Percentiles rank a stretch among this genome's conserved stretches.
These are phyloP conservation scores for Vipera latastei DNA, from an alignment of 2,797 vertebrate genomes.

Conservation along the genomic window DNA sequence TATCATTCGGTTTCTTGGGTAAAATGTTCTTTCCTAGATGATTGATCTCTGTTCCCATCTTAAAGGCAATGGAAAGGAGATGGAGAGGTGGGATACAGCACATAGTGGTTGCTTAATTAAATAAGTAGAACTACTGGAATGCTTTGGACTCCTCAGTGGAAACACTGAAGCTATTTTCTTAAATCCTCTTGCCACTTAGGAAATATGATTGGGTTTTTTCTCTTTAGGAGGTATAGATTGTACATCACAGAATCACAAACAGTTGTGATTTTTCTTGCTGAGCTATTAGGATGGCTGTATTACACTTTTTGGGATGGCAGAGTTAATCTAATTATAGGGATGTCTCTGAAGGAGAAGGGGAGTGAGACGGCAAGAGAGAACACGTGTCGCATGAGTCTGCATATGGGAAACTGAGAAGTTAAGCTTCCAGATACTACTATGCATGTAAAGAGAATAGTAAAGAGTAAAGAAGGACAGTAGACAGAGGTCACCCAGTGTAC, in stretches of 20 bases:
- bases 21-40: slow-evolving; percentile 23
- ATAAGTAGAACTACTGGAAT: slow-evolving; percentile 68
- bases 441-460: neutral
- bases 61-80: slow-evolving; percentile 33
- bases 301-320: slow-evolving; percentile 49
- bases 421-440: neutral
- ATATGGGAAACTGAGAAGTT: neutral
- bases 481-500: neutral
- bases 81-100: slow-evolving; percentile 29
- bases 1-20: slow-evolving; percentile 22
- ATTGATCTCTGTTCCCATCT: slow-evolving; percentile 45
- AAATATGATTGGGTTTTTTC: slow-evolving; percentile 42
- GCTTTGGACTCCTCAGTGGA: slow-evolving; percentile 48
- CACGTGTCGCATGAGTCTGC: neutral
- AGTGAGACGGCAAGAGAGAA: neutral
- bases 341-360: neutral
- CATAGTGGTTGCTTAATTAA: slow-evolving; percentile 66
- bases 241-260: slow-evolving; percentile 51
- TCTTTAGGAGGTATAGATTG: slow-evolving; percentile 57
- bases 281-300: slow-evolving; percentile 42
- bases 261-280: slow-evolving; percentile 55
- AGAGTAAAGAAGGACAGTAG: neutral
- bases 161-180: slow-evolving; percentile 56
- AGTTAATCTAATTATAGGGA: slow-evolving; percentile 47
- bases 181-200: slow-evolving; percentile 45